phyloP scores from a whole-genome alignment of 2,113 vertebrate species.

The Lagopus leucura region DNA sequence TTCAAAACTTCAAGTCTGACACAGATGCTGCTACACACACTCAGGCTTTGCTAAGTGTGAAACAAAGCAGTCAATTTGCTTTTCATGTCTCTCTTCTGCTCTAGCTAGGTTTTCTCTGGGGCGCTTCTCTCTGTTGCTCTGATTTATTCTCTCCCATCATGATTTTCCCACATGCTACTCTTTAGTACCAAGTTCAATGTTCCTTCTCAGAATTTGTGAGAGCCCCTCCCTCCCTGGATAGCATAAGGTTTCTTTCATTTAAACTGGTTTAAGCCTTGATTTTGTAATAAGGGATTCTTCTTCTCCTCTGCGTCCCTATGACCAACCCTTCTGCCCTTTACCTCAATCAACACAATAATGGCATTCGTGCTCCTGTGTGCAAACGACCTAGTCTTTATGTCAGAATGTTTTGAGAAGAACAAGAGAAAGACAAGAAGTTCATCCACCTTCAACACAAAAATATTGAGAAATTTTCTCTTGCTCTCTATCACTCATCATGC shows the following conservation, averaged over 20 bases:
- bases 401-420: conserved; percentile 22
- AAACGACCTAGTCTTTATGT: conserved; percentile 4
- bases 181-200: neutral
- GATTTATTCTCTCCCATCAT: conserved; percentile 21
- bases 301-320: neutral
- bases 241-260: neutral
- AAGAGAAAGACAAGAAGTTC: neutral
- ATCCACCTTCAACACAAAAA: conserved; percentile 14
- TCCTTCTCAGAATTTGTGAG: conserved; percentile 8
- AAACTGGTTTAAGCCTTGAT: conserved; percentile 30
- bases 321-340: conserved; percentile 56
- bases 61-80: conserved; percentile 35
- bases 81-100: conserved; percentile 42
- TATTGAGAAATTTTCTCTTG: neutral
- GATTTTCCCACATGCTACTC: neutral
- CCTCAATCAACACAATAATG: conserved; percentile 56
- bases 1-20: conserved; percentile 9
- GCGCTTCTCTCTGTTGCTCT: neutral
- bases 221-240: neutral
- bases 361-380: conserved; percentile 26
- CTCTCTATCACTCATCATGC: neutral
- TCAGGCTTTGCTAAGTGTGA: neutral
- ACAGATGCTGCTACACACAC: neutral
- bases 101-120: neutral
- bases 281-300: conserved; percentile 17